A percentile compares a stretch with the other conserved stretches of the same genome.
Conservation (phyloP, 1,140 invertebrate species). For the Leptinotarsa defecta region DNA sequence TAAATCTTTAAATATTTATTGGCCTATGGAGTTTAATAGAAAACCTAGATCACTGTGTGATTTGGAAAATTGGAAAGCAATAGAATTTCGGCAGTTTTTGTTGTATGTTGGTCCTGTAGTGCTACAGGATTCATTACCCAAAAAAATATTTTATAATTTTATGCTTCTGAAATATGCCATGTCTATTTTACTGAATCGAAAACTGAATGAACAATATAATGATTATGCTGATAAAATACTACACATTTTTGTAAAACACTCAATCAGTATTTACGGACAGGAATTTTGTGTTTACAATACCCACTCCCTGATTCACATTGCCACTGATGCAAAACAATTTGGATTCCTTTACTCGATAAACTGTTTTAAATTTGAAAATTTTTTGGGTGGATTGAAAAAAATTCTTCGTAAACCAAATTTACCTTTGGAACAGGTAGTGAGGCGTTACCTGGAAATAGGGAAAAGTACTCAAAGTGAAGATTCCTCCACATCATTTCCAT, state of each 20-base stretch:
- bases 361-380: constrained; percentile 36
- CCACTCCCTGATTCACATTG: constrained; percentile 42
- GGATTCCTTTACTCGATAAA: constrained; percentile 37
- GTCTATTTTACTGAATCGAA: constrained; percentile 22
- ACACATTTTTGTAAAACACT: constrained; percentile 36
- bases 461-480: neutral
- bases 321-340: constrained; percentile 38
- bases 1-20: neutral
- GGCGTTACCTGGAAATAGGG: constrained; percentile 16
- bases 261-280: constrained; percentile 36
- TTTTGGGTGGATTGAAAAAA: constrained; percentile 28
- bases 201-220: constrained; percentile 22
- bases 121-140: constrained; percentile 34
- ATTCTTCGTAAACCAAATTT: constrained; percentile 22
- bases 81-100: constrained; percentile 50
- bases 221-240: constrained; percentile 23
- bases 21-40: constrained; percentile 45
- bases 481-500: neutral
- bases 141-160: constrained; percentile 34
- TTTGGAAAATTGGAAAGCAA: constrained; percentile 50
- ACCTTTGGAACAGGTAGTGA: constrained; percentile 29
- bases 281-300: constrained; percentile 41
- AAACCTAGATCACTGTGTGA: constrained; percentile 42
- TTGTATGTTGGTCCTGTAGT: constrained; percentile 46
- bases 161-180: constrained; percentile 34